A percentile compares a stretch with the other conserved stretches of the same genome.
Conservation (phyloP, 2,113 vertebrate genomes). For the Syngnathus scovelli region DNA sequence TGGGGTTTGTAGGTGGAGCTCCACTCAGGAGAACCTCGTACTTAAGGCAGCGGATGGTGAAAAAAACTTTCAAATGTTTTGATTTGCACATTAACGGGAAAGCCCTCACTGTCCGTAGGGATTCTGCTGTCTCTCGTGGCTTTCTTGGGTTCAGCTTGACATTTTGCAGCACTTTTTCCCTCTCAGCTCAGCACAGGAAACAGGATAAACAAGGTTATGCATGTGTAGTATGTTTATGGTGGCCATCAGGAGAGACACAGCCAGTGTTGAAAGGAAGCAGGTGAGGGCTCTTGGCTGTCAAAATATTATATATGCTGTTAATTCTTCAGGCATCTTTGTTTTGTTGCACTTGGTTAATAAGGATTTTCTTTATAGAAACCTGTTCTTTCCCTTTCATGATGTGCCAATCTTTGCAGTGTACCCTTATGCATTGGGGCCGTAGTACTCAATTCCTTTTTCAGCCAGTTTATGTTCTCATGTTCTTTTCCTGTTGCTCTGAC, state of each 20-base stretch:
- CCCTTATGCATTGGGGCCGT: slow-evolving; percentile 13
- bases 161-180: slow-evolving; percentile 21
- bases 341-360: slow-evolving; percentile 9
- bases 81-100: slow-evolving; percentile 34
- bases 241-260: slow-evolving; percentile 24
- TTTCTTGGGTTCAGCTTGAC: slow-evolving; percentile 20
- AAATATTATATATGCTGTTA: slow-evolving; percentile 7
- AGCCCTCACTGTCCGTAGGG: slow-evolving; percentile 8
- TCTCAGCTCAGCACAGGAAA: slow-evolving; percentile 41
- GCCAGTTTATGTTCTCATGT: slow-evolving; percentile 35
- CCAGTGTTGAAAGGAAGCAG: slow-evolving; percentile 30
- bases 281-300: slow-evolving; percentile 40
- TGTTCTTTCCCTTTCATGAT: slow-evolving; percentile 5
- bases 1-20: slow-evolving; percentile 51
- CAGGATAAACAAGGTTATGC: slow-evolving; percentile 50
- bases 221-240: slow-evolving; percentile 42
- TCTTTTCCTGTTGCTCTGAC: slow-evolving; percentile 61
- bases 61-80: slow-evolving; percentile 38
- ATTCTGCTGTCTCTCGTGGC: slow-evolving; percentile 10
- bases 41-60: slow-evolving; percentile 36
- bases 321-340: slow-evolving; percentile 8
- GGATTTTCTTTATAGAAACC: not conserved
- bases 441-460: slow-evolving; percentile 34
- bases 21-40: slow-evolving; percentile 32
- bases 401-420: slow-evolving; percentile 2